A percentile compares a stretch with the other conserved stretches of the same genome.
Conservation (phyloP, 2,113 vertebrate genomes). For the Caloenas nicobarica region DNA sequence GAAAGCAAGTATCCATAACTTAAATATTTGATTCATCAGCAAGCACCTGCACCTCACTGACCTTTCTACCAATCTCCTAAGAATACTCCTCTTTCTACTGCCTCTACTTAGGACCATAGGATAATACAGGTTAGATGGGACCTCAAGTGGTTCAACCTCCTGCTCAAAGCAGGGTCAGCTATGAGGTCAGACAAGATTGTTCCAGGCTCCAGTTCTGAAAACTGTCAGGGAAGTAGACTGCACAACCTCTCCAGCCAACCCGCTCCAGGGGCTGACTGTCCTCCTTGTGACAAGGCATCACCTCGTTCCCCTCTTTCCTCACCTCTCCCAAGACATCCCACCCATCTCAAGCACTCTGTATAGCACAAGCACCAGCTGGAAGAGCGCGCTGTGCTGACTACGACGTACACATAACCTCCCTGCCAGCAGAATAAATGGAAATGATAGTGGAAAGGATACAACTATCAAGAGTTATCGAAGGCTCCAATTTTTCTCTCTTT, state of each 20-base stretch:
- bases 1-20: neutral
- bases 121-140: neutral
- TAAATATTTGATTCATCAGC: neutral
- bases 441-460: neutral
- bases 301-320: neutral
- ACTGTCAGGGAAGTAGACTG: neutral
- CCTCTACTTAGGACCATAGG: neutral
- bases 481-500: neutral
- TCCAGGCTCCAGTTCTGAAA: neutral
- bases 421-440: neutral
- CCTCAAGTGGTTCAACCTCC: neutral
- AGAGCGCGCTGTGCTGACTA: accelerated
- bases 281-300: neutral
- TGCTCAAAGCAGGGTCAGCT: neutral
- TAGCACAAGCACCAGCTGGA: neutral
- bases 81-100: neutral
- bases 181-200: neutral
- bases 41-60: neutral
- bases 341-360: neutral
- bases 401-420: neutral
- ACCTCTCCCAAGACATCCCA: neutral
- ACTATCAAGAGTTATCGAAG: neutral
- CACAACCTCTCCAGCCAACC: neutral
- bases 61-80: neutral
- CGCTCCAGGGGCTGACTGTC: neutral